Percentiles rank a stretch among this genome's conserved stretches.
Evolutionary conservation across 1,140 invertebrate species (phyloP).

Genomic region (Pseudomyrmex dendroicus): DNA sequence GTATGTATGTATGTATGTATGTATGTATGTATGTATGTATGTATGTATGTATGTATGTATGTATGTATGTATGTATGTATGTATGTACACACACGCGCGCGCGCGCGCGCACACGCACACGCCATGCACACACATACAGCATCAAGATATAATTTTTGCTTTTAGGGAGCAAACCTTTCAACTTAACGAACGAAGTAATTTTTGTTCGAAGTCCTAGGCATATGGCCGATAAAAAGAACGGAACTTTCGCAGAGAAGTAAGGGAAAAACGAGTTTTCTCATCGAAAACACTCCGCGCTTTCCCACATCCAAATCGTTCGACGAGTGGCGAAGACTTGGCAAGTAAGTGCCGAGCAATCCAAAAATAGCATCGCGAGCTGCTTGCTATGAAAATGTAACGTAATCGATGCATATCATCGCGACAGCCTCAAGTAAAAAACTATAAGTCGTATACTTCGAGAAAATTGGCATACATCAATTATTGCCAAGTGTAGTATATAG

Average conservation of each 20-base stretch:
- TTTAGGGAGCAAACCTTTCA: constrained; percentile 59
- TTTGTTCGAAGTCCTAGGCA: constrained; percentile 26
- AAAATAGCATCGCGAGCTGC: constrained; percentile 31
- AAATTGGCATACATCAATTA: constrained; percentile 18
- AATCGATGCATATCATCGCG: constrained; percentile 19
- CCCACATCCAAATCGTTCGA: constrained; percentile 67
- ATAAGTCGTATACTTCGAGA: not conserved
- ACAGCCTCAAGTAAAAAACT: not conserved
- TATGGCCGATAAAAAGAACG: constrained; percentile 59
- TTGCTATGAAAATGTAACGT: constrained; percentile 48
- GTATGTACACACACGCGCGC: too few relatives aligned
- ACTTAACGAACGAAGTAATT: constrained; percentile 72
- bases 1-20: too few relatives aligned
- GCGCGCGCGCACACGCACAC: too few relatives aligned
- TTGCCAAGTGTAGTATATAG: not conserved
- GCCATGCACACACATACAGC: too few relatives aligned
- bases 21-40: too few relatives aligned
- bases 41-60: too few relatives aligned
- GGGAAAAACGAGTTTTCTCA: constrained; percentile 66
- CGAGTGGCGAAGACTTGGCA: constrained; percentile 57
- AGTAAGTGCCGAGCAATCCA: constrained; percentile 54
- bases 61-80: too few relatives aligned
- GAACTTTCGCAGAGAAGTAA: constrained; percentile 64
- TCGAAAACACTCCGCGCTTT: constrained; percentile 68
- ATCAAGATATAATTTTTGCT: constrained; percentile 59